A percentile compares a stretch with the other conserved stretches of the same genome.
These are phyloP conservation scores for Eristalis pertinax DNA, from an alignment of 2,888 invertebrate species.

Conservation along the genomic window DNA sequence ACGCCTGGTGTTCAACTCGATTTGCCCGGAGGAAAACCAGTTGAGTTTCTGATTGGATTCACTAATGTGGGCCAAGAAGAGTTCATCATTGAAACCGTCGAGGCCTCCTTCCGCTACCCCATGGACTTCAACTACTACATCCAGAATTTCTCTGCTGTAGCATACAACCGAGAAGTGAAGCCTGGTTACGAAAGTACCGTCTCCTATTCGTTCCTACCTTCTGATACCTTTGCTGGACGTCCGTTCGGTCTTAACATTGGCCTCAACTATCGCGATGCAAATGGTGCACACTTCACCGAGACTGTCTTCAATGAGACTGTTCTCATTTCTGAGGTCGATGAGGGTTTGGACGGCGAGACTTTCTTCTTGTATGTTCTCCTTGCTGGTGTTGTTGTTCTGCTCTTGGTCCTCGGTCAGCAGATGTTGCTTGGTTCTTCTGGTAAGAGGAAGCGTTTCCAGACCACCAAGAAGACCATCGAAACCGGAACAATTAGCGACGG, in stretches of 20 bases:
- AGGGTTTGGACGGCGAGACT: constrained; percentile 98
- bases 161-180: constrained; percentile 93
- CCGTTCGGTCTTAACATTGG: constrained; percentile 98
- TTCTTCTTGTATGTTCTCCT: constrained; percentile 98
- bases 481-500: constrained; percentile 94
- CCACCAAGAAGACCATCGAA: constrained; percentile 88
- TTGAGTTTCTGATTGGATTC: constrained; percentile 98
- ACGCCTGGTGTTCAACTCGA: constrained; percentile 86
- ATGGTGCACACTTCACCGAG: constrained; percentile 86
- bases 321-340: constrained; percentile 96
- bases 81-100: constrained; percentile 95
- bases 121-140: constrained; percentile 99
- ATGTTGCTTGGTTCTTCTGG: constrained; percentile 92
- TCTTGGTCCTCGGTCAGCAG: constrained; percentile 94
- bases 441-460: constrained; percentile 83
- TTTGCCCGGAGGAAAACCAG: constrained; percentile 90
- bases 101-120: constrained; percentile 99
- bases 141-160: constrained; percentile 97
- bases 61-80: constrained; percentile 96
- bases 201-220: constrained; percentile 96
- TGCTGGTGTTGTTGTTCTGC: constrained; percentile 92
- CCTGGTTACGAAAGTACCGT: constrained; percentile 96
- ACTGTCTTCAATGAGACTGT: constrained; percentile 99
- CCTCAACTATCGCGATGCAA: constrained; percentile 92
- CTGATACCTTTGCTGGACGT: constrained; percentile 97